Conservation (phyloP, 2,797 vertebrate genomes). For the Falco peregrinus region DNA sequence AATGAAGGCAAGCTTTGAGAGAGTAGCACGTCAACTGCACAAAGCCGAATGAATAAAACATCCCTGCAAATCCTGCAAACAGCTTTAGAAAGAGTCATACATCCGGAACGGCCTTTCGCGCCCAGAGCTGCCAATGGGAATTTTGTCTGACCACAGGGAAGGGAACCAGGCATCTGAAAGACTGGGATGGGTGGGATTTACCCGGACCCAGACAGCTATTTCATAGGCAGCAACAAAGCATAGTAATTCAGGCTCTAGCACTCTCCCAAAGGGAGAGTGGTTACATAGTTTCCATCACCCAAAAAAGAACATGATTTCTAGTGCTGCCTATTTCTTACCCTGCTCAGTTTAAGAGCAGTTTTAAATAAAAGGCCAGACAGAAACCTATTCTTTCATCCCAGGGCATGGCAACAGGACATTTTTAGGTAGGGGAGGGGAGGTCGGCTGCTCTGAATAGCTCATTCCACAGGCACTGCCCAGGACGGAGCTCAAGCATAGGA, state of each 20-base stretch:
- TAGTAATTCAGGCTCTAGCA: background rate
- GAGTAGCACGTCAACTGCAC: background rate
- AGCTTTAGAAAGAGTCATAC: background rate
- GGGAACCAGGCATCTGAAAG: background rate
- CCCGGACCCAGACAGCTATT: background rate
- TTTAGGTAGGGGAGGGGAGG: conserved; percentile 38
- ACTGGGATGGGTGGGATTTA: background rate
- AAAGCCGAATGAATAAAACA: background rate
- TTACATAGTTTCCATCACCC: background rate
- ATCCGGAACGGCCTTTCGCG: background rate
- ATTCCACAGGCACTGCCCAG: conserved; percentile 9
- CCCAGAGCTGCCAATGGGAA: background rate
- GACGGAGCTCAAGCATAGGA: conserved; percentile 16
- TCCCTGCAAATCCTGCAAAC: background rate
- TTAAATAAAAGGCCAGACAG: background rate
- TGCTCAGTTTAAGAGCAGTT: background rate
- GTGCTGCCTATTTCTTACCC: background rate
- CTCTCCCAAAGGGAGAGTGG: background rate
- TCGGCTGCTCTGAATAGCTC: background rate
- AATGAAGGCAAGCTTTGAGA: background rate
- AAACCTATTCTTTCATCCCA: background rate
- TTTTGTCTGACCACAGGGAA: background rate
- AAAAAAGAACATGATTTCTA: background rate
- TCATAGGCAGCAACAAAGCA: background rate
- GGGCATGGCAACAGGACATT: background rate